Percentiles rank a stretch among this genome's conserved stretches.
Conservation (phyloP, 2,888 invertebrate species). For the Tenthredo mesomela region DNA sequence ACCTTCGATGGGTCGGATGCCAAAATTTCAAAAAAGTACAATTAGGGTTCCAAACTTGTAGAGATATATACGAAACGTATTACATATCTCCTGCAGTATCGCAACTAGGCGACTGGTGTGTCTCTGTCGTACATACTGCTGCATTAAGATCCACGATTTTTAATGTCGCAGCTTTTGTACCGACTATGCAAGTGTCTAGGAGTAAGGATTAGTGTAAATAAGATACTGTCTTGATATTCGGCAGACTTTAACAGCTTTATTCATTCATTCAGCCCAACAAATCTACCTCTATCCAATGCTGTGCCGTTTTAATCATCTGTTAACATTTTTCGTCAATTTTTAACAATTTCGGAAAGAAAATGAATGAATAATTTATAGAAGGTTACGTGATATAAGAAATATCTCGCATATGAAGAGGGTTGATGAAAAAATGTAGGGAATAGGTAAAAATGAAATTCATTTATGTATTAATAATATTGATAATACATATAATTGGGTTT, state of each 20-base stretch:
- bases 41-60: neutral
- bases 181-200: neutral
- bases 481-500: neutral
- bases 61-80: neutral
- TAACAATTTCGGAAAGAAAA: no score
- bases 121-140: neutral
- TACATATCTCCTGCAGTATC: neutral
- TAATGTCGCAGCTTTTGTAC: neutral
- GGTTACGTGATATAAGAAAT: no score
- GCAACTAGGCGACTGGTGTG: neutral
- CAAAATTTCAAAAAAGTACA: neutral
- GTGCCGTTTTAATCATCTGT: no score
- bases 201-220: neutral
- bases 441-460: no score
- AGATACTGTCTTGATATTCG: neutral
- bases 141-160: neutral
- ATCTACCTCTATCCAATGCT: no score
- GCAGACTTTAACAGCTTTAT: neutral
- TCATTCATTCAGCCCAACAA: neutral
- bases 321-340: no score
- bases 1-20: neutral
- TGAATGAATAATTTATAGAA: no score
- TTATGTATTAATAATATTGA: no score
- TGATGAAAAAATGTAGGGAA: no score
- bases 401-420: no score